These are phyloP conservation scores for Raphicerus campestris DNA, from an alignment of 2,113 vertebrate genomes.

Conservation along the genomic window DNA sequence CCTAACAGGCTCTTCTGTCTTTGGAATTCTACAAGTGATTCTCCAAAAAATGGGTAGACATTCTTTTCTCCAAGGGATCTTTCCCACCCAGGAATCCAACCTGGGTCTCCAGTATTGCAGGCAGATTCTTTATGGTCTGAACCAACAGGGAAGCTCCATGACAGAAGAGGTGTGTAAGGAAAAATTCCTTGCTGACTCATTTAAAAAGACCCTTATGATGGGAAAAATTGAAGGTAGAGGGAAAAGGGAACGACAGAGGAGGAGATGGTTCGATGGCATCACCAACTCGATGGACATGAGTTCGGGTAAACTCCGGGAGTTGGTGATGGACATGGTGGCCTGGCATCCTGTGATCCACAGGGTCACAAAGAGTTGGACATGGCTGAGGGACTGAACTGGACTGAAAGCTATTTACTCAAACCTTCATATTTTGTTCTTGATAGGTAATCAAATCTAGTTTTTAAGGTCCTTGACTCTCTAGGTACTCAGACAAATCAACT, in stretches of 20 bases:
- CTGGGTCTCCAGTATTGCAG: background rate
- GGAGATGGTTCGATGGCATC: background rate
- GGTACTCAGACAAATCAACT: background rate
- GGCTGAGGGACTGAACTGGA: background rate
- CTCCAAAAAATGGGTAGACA: background rate
- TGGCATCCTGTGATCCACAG: accelerated
- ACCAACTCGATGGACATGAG: background rate
- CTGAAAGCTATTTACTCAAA: background rate
- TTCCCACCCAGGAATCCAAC: background rate
- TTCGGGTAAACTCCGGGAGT: background rate
- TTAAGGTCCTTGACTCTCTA: background rate
- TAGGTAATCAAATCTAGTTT: background rate
- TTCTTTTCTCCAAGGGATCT: background rate
- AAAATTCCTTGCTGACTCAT: background rate
- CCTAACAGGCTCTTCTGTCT: background rate
- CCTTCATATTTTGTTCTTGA: background rate
- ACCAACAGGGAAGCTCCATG: accelerated
- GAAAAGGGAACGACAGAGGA: background rate
- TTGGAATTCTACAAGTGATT: background rate
- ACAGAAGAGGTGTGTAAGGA: background rate
- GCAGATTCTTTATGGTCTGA: background rate
- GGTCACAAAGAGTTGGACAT: background rate
- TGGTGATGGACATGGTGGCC: background rate
- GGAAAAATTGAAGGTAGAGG: background rate
- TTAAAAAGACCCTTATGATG: background rate